A percentile compares a stretch with the other conserved stretches of the same genome.
phyloP scores from a whole-genome alignment of 2,797 vertebrate species.

The Tokudaia muenninki region DNA sequence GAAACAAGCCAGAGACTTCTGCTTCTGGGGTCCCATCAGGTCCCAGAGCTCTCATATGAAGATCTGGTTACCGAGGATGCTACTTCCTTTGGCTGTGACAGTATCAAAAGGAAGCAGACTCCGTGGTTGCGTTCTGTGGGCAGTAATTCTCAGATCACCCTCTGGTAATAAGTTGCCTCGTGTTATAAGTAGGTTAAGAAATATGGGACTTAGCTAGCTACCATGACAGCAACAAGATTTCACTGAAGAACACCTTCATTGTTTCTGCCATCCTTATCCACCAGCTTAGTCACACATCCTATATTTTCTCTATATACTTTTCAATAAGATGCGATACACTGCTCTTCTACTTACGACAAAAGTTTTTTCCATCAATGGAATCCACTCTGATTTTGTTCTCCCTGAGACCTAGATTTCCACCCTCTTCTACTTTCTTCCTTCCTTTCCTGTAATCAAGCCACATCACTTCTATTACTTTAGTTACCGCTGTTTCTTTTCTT shows the following conservation, averaged over 20 bases:
- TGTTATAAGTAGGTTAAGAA: conserved; percentile 12
- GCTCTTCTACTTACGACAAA: background rate
- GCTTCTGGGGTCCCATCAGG: background rate
- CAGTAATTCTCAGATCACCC: background rate
- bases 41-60: background rate
- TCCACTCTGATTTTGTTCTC: conserved; percentile 7
- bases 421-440: background rate
- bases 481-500: background rate
- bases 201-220: background rate
- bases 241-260: background rate
- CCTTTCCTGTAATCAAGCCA: background rate
- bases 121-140: too few species aligned
- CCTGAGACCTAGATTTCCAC: background rate
- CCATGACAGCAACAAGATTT: background rate
- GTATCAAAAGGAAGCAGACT: background rate
- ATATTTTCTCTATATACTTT: background rate
- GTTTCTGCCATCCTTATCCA: background rate
- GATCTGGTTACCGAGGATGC: background rate
- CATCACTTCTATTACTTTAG: background rate
- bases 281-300: accelerated
- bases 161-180: background rate
- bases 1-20: background rate
- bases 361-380: background rate
- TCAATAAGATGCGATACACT: background rate
- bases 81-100: background rate